Conservation (phyloP, 2,797 vertebrate genomes). For the Catostomus latipinnis region DNA sequence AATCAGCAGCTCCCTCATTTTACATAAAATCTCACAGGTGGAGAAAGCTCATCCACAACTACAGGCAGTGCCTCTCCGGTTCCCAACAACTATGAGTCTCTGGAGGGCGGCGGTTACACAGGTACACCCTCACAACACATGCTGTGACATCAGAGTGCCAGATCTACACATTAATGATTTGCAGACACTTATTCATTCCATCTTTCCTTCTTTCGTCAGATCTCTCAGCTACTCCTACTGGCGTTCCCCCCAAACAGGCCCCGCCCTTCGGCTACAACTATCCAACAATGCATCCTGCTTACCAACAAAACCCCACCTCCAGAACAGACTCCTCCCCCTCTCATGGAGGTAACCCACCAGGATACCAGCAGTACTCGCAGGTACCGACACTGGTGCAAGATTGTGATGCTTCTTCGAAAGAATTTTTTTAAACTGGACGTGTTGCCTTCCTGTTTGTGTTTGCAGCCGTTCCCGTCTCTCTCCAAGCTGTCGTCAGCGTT, state of each 20-base stretch:
- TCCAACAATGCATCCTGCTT: conserved; percentile 84
- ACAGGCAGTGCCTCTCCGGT: conserved; percentile 93
- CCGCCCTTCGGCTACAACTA: conserved; percentile 89
- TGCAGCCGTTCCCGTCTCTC: conserved; percentile 87
- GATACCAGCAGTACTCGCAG: conserved; percentile 77
- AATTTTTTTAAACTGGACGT: not conserved
- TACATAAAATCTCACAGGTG: conserved; percentile 73
- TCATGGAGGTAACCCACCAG: conserved; percentile 57
- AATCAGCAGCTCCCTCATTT: not conserved
- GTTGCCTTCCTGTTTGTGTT: not conserved
- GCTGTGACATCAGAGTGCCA: not conserved
- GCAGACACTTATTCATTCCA: not conserved
- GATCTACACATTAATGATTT: not conserved
- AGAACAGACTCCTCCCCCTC: conserved; percentile 65
- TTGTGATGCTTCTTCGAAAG: not conserved
- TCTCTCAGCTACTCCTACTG: conserved; percentile 72
- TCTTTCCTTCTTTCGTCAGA: not conserved
- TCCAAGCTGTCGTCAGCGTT: conserved; percentile 89
- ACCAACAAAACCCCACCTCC: conserved; percentile 78
- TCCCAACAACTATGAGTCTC: conserved; percentile 89
- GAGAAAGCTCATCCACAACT: conserved; percentile 91
- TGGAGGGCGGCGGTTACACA: conserved; percentile 91
- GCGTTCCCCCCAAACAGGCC: conserved; percentile 75
- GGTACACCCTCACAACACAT: conserved; percentile 72
- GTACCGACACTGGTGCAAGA: conserved; percentile 51